Evolutionary conservation across 2,113 vertebrate species (phyloP).

Genomic region (Brienomyrus longianalis): DNA sequence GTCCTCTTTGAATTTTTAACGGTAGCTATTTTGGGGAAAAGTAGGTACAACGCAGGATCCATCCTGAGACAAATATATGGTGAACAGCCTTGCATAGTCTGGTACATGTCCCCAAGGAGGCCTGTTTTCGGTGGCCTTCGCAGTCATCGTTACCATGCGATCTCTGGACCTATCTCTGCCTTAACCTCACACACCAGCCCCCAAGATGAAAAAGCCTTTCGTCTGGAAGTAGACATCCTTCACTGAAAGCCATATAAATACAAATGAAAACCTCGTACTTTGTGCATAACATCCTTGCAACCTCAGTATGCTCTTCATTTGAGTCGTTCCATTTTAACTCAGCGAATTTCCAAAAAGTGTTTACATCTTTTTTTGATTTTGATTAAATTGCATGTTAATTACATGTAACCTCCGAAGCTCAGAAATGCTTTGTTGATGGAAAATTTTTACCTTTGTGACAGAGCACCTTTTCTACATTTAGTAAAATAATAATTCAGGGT

Average conservation of each 20-base stretch:
- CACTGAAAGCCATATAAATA: constrained; percentile 18
- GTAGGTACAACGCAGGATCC: neutral
- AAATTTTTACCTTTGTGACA: neutral
- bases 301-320: neutral
- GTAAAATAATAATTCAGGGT: neutral
- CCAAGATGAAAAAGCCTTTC: neutral
- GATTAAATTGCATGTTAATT: neutral
- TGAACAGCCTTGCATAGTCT: neutral
- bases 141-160: neutral
- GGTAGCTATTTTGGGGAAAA: neutral
- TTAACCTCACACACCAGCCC: neutral
- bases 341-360: neutral
- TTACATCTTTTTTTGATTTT: neutral
- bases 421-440: neutral
- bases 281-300: neutral
- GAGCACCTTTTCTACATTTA: neutral
- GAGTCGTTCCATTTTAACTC: neutral
- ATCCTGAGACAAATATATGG: neutral
- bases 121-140: too few relatives aligned
- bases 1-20: neutral
- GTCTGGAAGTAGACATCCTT: constrained; percentile 23
- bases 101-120: neutral
- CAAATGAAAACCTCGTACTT: neutral
- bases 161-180: neutral
- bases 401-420: neutral